These are phyloP conservation scores for Agrotis segetum DNA, from an alignment of 2,888 invertebrate species.

Conservation along the genomic window DNA sequence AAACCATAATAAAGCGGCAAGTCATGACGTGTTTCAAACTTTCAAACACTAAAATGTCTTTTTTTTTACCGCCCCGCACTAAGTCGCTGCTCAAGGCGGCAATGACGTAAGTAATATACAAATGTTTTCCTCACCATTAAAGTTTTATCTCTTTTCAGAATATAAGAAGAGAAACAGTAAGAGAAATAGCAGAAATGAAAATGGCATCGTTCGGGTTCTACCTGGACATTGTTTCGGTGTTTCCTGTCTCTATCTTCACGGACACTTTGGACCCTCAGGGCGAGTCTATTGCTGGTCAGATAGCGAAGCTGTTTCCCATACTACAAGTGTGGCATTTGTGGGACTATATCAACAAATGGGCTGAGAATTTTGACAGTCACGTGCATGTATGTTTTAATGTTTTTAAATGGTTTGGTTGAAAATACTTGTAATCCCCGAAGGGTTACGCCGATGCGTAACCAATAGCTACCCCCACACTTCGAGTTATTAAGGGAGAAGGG, in stretches of 20 bases:
- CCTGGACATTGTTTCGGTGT: constrained; percentile 84
- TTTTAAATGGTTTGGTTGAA: not conserved
- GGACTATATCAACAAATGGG: constrained; percentile 82
- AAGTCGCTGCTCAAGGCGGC: too few relatives aligned
- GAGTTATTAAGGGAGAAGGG: too few relatives aligned
- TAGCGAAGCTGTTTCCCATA: constrained; percentile 78
- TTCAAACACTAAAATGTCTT: too few relatives aligned
- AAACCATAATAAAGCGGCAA: too few relatives aligned
- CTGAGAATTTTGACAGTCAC: constrained; percentile 76
- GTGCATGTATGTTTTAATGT: constrained; percentile 72
- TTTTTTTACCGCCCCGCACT: too few relatives aligned
- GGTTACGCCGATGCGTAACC: not conserved
- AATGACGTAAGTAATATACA: too few relatives aligned
- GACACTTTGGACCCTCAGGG: constrained; percentile 80
- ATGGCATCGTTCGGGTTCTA: constrained; percentile 86
- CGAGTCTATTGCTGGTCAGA: constrained; percentile 76
- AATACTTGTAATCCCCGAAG: not conserved
- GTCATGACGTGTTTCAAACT: too few relatives aligned
- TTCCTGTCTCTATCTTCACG: constrained; percentile 83
- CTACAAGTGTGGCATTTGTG: constrained; percentile 87
- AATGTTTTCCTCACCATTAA: not conserved
- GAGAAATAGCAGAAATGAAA: constrained; percentile 85
- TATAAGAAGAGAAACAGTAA: constrained; percentile 79
- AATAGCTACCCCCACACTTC: not conserved
- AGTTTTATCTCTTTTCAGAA: constrained; percentile 71